These are phyloP conservation scores for Drosophila busckii DNA, from an alignment of 1,140 invertebrate genomes.

Conservation along the genomic window DNA sequence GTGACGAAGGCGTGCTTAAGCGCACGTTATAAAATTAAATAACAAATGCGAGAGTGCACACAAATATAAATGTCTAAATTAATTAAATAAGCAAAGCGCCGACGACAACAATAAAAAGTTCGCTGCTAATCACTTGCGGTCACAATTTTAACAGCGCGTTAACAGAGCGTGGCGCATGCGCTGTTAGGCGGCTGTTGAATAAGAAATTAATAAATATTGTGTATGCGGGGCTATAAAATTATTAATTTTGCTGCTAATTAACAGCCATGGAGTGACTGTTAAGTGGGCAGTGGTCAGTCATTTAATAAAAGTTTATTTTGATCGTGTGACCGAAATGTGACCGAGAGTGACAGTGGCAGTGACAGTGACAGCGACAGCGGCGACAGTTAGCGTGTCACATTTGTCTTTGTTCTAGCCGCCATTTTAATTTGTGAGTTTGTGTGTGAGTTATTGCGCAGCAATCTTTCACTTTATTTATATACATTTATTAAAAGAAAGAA, in stretches of 20 bases:
- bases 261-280: neutral
- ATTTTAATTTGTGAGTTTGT: constrained; percentile 49
- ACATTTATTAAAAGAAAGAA: constrained; percentile 25
- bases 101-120: too few relatives aligned
- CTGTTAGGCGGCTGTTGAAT: neutral
- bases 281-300: too few relatives aligned
- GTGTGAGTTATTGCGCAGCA: constrained; percentile 16
- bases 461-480: constrained; percentile 67
- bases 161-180: too few relatives aligned
- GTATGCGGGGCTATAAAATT: neutral
- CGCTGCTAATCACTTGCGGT: too few relatives aligned
- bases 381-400: constrained; percentile 35
- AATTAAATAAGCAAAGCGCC: too few relatives aligned
- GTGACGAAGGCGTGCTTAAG: constrained; percentile 44
- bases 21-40: constrained; percentile 2
- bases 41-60: constrained; percentile 3
- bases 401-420: constrained; percentile 29
- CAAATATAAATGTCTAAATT: neutral
- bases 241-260: constrained; percentile 13
- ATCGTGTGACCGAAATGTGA: neutral
- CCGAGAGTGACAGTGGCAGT: neutral
- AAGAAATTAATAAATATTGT: constrained; percentile 11
- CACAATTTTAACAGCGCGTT: too few relatives aligned
- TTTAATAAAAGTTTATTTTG: too few relatives aligned
- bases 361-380: constrained; percentile 1